Evolutionary conservation across 2,888 invertebrate species (phyloP).

Genomic region (Linnaemya vulpina): DNA sequence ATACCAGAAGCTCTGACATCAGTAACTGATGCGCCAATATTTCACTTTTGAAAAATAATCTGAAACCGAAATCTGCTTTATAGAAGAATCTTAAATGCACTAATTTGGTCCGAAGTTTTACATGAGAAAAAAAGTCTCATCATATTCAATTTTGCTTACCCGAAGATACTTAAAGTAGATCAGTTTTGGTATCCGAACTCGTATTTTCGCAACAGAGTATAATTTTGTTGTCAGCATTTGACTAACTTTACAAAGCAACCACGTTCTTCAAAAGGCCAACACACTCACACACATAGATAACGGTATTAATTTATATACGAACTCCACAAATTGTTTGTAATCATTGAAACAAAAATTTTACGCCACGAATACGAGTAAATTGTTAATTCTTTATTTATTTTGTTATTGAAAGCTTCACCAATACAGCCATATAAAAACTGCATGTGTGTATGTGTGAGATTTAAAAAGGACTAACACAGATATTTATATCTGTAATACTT

Average conservation of each 20-base stretch:
- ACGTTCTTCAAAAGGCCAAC: neutral
- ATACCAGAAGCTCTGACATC: no score
- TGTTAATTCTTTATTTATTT: conserved; percentile 8
- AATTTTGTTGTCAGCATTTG: neutral
- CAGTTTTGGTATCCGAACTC: no score
- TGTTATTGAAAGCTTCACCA: neutral
- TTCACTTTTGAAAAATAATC: no score
- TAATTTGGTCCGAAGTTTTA: no score
- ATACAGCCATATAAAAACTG: conserved; percentile 18
- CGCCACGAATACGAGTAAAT: conserved; percentile 29
- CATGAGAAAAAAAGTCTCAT: no score
- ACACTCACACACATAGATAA: neutral
- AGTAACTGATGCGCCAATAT: no score
- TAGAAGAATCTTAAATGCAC: no score
- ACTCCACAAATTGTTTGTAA: conserved; percentile 55
- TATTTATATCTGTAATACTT: conserved; percentile 4
- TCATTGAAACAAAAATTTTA: conserved; percentile 51
- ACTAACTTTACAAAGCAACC: neutral
- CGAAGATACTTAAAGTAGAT: no score
- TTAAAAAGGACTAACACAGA: conserved; percentile 29
- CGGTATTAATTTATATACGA: conserved; percentile 47
- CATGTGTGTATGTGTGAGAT: neutral
- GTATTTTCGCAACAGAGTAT: no score
- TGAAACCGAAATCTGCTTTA: no score
- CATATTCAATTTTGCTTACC: no score